phyloP scores from a whole-genome alignment of 2,888 invertebrate genomes.

The Arrhopalites spinosus region DNA sequence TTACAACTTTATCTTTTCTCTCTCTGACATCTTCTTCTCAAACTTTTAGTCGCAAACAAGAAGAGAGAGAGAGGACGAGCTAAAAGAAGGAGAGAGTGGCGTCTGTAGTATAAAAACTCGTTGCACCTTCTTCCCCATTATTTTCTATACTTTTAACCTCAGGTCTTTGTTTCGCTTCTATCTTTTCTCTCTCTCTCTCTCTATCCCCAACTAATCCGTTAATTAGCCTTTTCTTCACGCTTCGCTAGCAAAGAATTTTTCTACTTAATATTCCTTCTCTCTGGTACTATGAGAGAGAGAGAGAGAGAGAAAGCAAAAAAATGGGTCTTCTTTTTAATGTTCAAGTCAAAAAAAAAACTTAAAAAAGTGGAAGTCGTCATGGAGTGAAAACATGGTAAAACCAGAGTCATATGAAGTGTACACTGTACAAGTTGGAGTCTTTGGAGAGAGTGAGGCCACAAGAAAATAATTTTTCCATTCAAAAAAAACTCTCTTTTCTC shows the following conservation, averaged over 20 bases:
- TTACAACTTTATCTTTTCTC: constrained; percentile 27
- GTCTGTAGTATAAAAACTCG: not conserved
- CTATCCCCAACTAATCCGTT: constrained; percentile 25
- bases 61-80: not conserved
- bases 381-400: too few relatives aligned
- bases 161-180: not conserved
- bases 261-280: not conserved
- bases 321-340: not conserved
- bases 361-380: not conserved
- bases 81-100: not conserved
- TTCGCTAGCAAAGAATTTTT: not conserved
- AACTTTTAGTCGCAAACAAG: constrained; percentile 25
- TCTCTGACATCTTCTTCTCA: constrained; percentile 29
- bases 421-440: not conserved
- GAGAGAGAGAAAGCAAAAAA: too few relatives aligned
- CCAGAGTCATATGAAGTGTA: too few relatives aligned
- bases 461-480: too few relatives aligned
- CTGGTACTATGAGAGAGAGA: too few relatives aligned
- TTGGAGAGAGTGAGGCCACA: too few relatives aligned
- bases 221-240: constrained; percentile 29
- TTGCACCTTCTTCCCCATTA: not conserved
- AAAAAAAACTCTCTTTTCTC: too few relatives aligned
- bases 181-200: not conserved
- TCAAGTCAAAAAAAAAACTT: not conserved
- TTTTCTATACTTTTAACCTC: not conserved